A percentile compares a stretch with the other conserved stretches of the same genome.
Evolutionary conservation across 2,797 vertebrate genomes (phyloP).

Genomic region (Aeoliscus strigatus): DNA sequence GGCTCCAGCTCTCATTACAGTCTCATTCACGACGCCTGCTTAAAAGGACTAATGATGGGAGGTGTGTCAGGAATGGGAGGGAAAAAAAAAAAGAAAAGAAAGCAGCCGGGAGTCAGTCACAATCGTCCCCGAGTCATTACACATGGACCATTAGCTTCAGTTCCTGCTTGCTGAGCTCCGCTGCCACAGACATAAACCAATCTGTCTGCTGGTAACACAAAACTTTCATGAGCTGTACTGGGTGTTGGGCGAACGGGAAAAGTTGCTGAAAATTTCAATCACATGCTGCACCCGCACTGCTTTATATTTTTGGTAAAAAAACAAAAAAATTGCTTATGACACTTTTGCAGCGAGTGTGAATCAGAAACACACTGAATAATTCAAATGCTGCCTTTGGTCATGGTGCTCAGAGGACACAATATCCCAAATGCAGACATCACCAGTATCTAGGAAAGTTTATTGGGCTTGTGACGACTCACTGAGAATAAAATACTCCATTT

Average conservation of each 20-base stretch:
- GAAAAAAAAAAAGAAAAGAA: no score
- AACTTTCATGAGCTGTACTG: no score
- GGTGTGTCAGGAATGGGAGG: conserved; percentile 47
- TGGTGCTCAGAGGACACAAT: conserved; percentile 6
- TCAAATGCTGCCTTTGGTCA: conserved; percentile 7
- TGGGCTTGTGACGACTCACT: conserved; percentile 7
- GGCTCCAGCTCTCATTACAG: no score
- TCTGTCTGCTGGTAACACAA: no score
- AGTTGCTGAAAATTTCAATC: conserved; percentile 24
- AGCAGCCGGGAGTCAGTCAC: conserved; percentile 32
- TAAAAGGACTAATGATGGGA: conserved; percentile 40
- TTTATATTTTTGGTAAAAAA: no score
- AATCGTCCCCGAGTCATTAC: conserved; percentile 49
- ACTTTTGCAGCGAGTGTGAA: no score
- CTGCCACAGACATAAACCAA: conserved; percentile 30
- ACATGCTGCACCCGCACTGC: neutral
- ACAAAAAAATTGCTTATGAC: no score
- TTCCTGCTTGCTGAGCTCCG: conserved; percentile 24
- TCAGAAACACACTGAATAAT: conserved; percentile 4
- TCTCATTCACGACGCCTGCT: conserved; percentile 15
- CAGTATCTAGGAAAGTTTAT: neutral
- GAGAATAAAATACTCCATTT: no score
- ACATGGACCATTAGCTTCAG: conserved; percentile 44
- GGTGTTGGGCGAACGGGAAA: no score
- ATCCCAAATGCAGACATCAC: neutral